Evolutionary conservation across 2,797 vertebrate genomes (phyloP).

Genomic region (Acanthopagrus latus): DNA sequence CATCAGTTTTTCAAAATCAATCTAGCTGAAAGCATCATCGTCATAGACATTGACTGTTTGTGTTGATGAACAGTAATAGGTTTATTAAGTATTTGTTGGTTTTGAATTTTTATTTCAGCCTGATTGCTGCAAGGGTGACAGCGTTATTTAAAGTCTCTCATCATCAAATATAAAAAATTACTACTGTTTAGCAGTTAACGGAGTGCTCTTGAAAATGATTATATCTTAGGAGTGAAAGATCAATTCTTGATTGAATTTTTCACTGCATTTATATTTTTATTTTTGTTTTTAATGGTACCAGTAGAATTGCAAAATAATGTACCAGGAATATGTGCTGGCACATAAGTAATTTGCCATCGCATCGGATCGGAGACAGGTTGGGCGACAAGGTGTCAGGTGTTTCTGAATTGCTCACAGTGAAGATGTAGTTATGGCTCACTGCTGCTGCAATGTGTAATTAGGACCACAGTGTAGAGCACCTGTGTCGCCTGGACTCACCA

Average conservation of each 20-base stretch:
- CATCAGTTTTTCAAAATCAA: neutral
- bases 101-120: neutral
- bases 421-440: conserved; percentile 8
- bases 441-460: conserved; percentile 16
- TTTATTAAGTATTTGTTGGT: neutral
- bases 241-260: neutral
- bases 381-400: neutral
- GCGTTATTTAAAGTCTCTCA: neutral
- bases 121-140: neutral
- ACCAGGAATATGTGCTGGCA: neutral
- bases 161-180: neutral
- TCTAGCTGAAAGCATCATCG: neutral
- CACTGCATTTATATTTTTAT: neutral
- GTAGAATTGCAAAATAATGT: neutral
- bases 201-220: neutral
- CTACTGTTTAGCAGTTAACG: too few relatives aligned
- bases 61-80: neutral
- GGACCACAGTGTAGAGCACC: neutral
- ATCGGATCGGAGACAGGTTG: neutral
- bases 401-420: conserved; percentile 9
- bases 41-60: neutral
- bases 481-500: conserved; percentile 6
- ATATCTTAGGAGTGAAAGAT: neutral
- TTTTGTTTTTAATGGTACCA: neutral
- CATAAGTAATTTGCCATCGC: neutral